Evolutionary conservation across 2,797 vertebrate genomes (phyloP).

Genomic region (Tiaroga cobitis): DNA sequence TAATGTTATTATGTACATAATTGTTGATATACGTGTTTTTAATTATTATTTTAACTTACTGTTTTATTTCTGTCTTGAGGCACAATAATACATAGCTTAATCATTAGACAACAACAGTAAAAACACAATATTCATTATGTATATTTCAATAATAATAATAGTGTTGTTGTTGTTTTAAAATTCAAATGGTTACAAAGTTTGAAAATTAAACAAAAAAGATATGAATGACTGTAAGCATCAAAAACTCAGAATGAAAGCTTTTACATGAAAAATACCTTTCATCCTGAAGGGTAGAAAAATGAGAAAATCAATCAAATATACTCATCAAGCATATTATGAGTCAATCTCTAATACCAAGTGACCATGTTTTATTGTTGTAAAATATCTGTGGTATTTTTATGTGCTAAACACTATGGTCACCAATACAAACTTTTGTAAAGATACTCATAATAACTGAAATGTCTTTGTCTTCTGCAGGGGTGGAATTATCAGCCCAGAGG

Average conservation of each 20-base stretch:
- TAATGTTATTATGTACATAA: neutral
- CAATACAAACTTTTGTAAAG: neutral
- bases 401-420: neutral
- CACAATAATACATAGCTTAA: neutral
- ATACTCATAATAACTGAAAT: neutral
- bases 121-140: neutral
- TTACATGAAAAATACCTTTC: neutral
- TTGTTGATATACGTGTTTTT: neutral
- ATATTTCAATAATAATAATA: neutral
- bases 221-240: neutral
- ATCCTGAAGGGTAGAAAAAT: neutral
- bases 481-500: conserved; percentile 84
- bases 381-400: neutral
- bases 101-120: neutral
- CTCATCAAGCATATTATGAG: neutral
- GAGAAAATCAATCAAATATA: neutral
- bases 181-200: neutral
- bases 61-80: neutral
- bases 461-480: conserved; percentile 71
- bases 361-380: neutral
- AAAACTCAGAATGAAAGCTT: neutral
- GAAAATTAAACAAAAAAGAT: neutral
- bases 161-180: neutral
- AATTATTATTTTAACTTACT: neutral
- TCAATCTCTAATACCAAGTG: neutral